phyloP scores from a whole-genome alignment of 1,140 invertebrate genomes.

The Anthonomus grandis region DNA sequence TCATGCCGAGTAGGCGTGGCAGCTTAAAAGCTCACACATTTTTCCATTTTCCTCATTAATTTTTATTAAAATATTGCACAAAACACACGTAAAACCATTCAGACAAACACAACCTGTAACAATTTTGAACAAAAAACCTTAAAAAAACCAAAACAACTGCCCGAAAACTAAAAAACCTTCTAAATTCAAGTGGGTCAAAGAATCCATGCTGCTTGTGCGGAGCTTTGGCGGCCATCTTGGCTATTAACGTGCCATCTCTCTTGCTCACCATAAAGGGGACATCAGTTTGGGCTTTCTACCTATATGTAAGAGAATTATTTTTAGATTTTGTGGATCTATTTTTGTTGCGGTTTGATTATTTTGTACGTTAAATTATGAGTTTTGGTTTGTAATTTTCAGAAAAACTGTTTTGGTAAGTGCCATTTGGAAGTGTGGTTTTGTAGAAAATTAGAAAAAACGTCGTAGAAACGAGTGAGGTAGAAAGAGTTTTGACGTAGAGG shows the following conservation, averaged over 20 bases:
- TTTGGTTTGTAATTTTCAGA: constrained; percentile 24
- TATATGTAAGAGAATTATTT: constrained; percentile 33
- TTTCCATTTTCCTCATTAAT: too few relatives aligned
- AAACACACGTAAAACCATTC: neutral
- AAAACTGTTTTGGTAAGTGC: constrained; percentile 28
- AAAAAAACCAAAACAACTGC: neutral
- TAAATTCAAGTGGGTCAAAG: constrained; percentile 6
- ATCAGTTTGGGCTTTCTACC: constrained; percentile 23
- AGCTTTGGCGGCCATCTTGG: constrained; percentile 40
- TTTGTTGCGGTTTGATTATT: constrained; percentile 26
- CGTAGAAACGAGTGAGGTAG: too few relatives aligned
- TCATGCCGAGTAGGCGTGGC: constrained; percentile 38
- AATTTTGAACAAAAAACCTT: neutral
- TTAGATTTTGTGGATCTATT: constrained; percentile 27
- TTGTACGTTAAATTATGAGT: constrained; percentile 20
- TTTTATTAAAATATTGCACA: too few relatives aligned
- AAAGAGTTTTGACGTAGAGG: constrained; percentile 5
- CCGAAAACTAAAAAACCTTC: neutral
- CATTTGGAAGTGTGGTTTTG: constrained; percentile 19
- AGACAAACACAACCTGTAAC: constrained; percentile 1
- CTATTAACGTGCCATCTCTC: constrained; percentile 33
- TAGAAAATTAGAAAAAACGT: constrained; percentile 23
- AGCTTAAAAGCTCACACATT: constrained; percentile 15
- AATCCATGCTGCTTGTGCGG: constrained; percentile 13
- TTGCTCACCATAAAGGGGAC: constrained; percentile 6